Base-by-base conservation (phyloP, 2,888 invertebrate species). In the Lasioglossum villosulum region DNA sequence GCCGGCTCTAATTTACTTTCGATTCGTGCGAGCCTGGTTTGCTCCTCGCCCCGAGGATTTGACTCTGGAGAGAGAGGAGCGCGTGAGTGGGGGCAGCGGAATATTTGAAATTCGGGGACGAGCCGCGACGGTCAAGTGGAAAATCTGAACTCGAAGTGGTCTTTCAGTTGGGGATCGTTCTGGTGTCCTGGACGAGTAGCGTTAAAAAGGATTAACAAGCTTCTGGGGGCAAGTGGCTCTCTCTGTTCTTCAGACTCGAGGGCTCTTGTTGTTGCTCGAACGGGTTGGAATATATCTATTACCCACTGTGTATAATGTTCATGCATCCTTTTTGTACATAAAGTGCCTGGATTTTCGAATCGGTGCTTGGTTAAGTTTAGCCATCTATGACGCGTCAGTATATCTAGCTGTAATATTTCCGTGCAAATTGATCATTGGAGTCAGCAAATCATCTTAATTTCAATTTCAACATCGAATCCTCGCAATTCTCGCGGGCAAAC, bases 1-100 rank as follows among this genome's bases (percentile, higher is more conserved):
- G 72, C 37, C 66, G n/a, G 27, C 42, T 30, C 19, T 52, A 39
- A 82, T 48, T 45, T 45, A 72, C 42, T 72, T 72, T 72, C 71
- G 27, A 71, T 72, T 48, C 72, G 72, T 30, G 10, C 72, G 27
- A 30, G 16, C 27, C 34, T 16, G 34, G 8, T 16, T 34, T 66
- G 34, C 30, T 30, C 63, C 52, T 52, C 23, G 52, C 23, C 48
- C 3, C 23, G 66, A 34, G 66, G 34, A 66, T 66, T 19, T 8
- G 23, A 23, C 66, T 66, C 23, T 66, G 8, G 66, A 66, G 66
- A 34, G 63, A 19, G 48, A 8, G 19, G 52, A 3, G 52, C 23
- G 23, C 2, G 52, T 23, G 52, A 23, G 23, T 0, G 23, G 3
- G 52, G 2, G 8, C 8, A 3, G 23, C 19, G 34, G 66, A 10